Percentiles rank a stretch among this genome's conserved stretches.
Evolutionary conservation across 2,888 invertebrate species (phyloP).

Genomic region (Hermaeophaga mercurialis): DNA sequence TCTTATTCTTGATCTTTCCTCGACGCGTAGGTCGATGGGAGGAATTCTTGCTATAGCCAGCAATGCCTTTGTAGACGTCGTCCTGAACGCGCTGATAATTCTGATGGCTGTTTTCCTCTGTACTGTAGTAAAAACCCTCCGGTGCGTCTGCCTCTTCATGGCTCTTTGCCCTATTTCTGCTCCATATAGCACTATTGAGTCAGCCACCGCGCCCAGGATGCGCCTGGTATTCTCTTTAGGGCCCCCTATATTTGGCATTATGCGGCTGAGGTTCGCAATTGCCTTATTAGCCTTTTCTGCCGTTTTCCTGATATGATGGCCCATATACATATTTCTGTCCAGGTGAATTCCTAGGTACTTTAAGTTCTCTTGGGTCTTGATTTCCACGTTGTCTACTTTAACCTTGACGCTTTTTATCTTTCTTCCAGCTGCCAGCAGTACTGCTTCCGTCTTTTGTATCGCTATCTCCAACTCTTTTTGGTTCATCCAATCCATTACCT

Average conservation of each 20-base stretch:
- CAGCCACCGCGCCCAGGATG: too few relatives aligned
- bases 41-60: too few relatives aligned
- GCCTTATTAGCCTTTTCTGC: not conserved
- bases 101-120: too few relatives aligned
- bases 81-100: too few relatives aligned
- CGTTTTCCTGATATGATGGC: not conserved
- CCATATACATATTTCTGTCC: not conserved
- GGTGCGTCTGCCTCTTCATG: too few relatives aligned
- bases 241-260: too few relatives aligned
- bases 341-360: constrained; percentile 21
- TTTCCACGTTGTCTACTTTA: not conserved
- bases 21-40: too few relatives aligned
- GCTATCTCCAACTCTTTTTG: constrained; percentile 15
- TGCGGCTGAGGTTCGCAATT: constrained; percentile 1
- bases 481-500: constrained; percentile 11
- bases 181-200: not conserved
- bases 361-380: not conserved
- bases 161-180: too few relatives aligned
- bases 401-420: constrained; percentile 7
- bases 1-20: too few relatives aligned
- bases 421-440: constrained; percentile 22
- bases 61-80: too few relatives aligned
- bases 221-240: too few relatives aligned
- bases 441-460: constrained; percentile 24
- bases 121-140: too few relatives aligned